Evolutionary conservation across 2,113 vertebrate genomes (phyloP).

Genomic region (Eublepharis macularius): DNA sequence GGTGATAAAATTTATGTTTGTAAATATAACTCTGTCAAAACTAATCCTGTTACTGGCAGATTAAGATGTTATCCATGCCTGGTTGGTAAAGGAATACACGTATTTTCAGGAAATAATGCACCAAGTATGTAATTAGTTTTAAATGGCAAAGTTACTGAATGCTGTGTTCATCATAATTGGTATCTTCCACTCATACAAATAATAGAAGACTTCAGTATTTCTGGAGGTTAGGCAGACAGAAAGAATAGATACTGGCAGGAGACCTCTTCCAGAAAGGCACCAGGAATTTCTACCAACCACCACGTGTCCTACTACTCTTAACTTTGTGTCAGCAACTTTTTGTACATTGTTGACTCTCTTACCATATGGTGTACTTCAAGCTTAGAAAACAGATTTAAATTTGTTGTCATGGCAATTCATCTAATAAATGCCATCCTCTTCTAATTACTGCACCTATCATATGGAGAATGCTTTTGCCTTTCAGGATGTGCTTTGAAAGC

Average conservation of each 20-base stretch:
- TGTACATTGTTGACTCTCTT: slow-evolving; percentile 34
- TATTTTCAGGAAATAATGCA: slow-evolving; percentile 78
- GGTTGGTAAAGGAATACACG: slow-evolving; percentile 63
- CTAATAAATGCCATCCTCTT: background rate
- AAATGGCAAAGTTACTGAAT: background rate
- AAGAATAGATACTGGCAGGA: rapidly evolving
- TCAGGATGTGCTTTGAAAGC: background rate
- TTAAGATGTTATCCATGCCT: slow-evolving; percentile 75
- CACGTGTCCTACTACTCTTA: rapidly evolving
- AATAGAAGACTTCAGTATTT: rapidly evolving
- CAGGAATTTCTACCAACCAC: rapidly evolving
- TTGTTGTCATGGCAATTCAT: slow-evolving; percentile 28
- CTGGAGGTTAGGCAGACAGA: rapidly evolving
- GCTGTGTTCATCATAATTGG: background rate
- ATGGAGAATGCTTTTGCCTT: background rate
- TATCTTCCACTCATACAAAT: background rate
- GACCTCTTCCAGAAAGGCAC: background rate
- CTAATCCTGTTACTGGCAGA: slow-evolving; percentile 77
- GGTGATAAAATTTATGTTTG: slow-evolving; percentile 71
- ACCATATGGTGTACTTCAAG: background rate
- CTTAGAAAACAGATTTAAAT: slow-evolving; percentile 6
- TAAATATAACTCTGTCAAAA: slow-evolving; percentile 77
- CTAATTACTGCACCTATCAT: background rate
- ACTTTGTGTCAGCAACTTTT: background rate
- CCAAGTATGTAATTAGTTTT: slow-evolving; percentile 72